Percentiles rank a stretch among this genome's conserved stretches.
phyloP scores from a whole-genome alignment of 2,797 vertebrate species.

The Eulemur albifrons region DNA sequence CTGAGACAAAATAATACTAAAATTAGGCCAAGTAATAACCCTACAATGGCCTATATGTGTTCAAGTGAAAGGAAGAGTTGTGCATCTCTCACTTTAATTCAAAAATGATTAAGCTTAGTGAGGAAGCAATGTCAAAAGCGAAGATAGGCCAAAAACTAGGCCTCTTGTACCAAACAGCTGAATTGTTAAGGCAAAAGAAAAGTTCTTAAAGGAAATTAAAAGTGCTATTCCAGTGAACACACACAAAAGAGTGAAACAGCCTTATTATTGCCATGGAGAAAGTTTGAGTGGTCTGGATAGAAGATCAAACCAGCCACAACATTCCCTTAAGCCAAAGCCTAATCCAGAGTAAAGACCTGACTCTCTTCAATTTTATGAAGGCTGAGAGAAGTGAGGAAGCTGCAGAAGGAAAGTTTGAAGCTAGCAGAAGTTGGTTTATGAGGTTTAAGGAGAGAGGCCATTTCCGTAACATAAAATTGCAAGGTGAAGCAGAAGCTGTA shows the following conservation, averaged over 20 bases:
- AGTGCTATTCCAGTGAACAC: neutral
- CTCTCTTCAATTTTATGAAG: neutral
- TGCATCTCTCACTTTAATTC: neutral
- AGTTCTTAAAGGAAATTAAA: neutral
- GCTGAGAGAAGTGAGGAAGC: neutral
- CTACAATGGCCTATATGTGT: neutral
- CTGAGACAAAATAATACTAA: neutral
- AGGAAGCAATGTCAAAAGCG: neutral
- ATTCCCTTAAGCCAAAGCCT: neutral
- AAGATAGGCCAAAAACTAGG: neutral
- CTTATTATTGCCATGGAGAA: neutral
- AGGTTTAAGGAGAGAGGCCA: neutral
- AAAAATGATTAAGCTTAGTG: neutral
- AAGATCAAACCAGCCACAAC: neutral
- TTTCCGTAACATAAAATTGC: neutral
- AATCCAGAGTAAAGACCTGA: neutral
- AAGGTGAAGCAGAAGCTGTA: neutral
- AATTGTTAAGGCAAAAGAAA: neutral
- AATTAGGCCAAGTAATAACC: neutral
- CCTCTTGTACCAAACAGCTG: neutral
- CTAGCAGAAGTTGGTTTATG: neutral
- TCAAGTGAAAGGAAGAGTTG: neutral
- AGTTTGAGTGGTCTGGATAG: neutral
- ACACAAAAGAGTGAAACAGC: neutral
- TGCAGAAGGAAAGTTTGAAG: neutral